Evolutionary conservation across 2,113 vertebrate genomes (phyloP).

Genomic region (Thinocorus orbignyianus): DNA sequence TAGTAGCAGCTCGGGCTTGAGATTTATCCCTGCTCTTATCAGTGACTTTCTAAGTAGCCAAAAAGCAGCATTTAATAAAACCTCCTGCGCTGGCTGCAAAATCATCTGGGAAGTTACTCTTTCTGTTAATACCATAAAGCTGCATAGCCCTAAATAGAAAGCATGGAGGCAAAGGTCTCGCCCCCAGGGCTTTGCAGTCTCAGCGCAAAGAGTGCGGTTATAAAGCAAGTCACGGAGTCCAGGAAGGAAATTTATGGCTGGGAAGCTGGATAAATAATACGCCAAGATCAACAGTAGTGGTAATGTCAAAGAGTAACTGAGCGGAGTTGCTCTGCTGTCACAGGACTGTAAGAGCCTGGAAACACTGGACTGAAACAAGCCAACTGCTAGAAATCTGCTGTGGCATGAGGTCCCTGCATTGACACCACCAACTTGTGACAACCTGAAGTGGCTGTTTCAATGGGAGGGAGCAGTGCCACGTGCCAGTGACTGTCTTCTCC

Average conservation of each 20-base stretch:
- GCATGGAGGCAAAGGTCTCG: not conserved
- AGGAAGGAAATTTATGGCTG: conserved; percentile 34
- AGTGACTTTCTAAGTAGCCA: not conserved
- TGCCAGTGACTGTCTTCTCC: not conserved
- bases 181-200: conserved; percentile 19
- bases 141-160: conserved; percentile 50
- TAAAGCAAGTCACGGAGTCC: not conserved
- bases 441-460: not conserved
- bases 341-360: not conserved
- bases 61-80: not conserved
- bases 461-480: not conserved
- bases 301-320: not conserved
- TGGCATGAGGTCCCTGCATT: not conserved
- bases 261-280: conserved; percentile 15
- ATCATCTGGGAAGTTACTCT: conserved; percentile 31
- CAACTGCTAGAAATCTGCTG: not conserved
- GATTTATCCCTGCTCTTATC: not conserved
- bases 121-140: conserved; percentile 18
- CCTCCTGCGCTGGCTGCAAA: not conserved
- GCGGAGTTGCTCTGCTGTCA: not conserved
- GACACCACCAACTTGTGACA: not conserved
- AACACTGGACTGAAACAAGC: not conserved
- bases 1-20: not conserved
- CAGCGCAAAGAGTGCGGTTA: not conserved
- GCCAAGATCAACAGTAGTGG: conserved; percentile 41